These are phyloP conservation scores for Antechinus stuartii DNA, from an alignment of 2,113 vertebrate genomes.

Conservation along the genomic window DNA sequence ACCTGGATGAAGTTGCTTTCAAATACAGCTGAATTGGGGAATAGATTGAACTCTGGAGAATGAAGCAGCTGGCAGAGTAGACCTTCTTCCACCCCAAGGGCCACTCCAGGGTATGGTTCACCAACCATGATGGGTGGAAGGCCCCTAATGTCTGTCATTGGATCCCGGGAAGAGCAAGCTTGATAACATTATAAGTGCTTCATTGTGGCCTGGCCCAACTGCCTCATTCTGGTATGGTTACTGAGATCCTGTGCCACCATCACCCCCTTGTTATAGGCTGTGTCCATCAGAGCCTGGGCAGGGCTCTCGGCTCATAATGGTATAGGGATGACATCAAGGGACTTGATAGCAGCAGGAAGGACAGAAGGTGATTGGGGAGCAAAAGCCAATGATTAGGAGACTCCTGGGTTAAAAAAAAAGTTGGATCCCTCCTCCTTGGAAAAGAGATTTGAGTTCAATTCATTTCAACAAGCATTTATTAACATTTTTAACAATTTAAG, in stretches of 20 bases:
- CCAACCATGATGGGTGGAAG: slow-evolving; percentile 63
- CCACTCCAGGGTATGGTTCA: slow-evolving; percentile 64
- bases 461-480: not conserved
- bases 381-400: not conserved
- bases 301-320: slow-evolving; percentile 71
- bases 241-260: slow-evolving; percentile 5
- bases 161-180: slow-evolving; percentile 64
- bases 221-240: slow-evolving; percentile 58
- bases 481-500: not conserved
- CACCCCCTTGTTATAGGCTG: not conserved
- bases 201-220: slow-evolving; percentile 59
- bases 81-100: slow-evolving; percentile 77
- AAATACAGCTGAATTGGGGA: slow-evolving; percentile 76
- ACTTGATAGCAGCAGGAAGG: slow-evolving; percentile 32
- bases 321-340: slow-evolving; percentile 74
- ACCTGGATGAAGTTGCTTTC: slow-evolving; percentile 84
- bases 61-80: slow-evolving; percentile 78
- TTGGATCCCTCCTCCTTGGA: not conserved
- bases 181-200: slow-evolving; percentile 67
- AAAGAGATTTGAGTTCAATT: not conserved
- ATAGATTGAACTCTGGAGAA: slow-evolving; percentile 81
- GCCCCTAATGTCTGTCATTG: slow-evolving; percentile 74
- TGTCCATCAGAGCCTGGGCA: slow-evolving; percentile 3
- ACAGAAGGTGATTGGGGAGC: not conserved
- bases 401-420: not conserved